These are phyloP conservation scores for Lepidurus couesii DNA, from an alignment of 1,140 invertebrate genomes.

Conservation along the genomic window DNA sequence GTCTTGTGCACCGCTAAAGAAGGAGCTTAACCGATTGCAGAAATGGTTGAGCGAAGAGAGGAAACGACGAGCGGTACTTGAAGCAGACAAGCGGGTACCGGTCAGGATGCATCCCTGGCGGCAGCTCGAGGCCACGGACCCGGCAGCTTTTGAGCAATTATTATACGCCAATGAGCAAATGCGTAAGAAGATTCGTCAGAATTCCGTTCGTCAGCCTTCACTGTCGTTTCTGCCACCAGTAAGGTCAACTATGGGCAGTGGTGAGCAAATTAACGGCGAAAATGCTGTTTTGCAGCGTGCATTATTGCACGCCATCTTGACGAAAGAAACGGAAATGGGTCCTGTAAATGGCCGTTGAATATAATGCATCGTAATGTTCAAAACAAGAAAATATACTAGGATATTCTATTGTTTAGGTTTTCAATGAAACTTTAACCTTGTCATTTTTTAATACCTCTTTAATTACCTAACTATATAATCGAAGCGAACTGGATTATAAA, in stretches of 20 bases:
- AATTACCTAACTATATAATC: too few species aligned
- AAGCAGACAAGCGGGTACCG: conserved; percentile 8
- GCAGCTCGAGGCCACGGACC: conserved; percentile 27
- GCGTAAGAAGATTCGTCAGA: background rate
- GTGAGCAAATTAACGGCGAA: background rate
- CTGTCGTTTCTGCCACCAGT: background rate
- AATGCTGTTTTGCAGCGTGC: background rate
- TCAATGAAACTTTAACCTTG: too few species aligned
- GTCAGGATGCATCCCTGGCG: conserved; percentile 32
- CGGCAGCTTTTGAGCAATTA: background rate
- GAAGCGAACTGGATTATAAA: too few species aligned
- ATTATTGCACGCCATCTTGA: background rate
- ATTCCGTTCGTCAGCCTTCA: background rate
- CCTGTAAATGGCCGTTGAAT: background rate
- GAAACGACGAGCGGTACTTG: conserved; percentile 23
- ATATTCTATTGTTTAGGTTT: too few species aligned
- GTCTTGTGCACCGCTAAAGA: background rate
- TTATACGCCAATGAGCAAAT: background rate
- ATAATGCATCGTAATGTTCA: too few species aligned
- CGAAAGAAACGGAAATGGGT: background rate
- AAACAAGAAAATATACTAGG: too few species aligned
- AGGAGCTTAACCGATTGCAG: conserved; percentile 18
- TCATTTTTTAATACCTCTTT: too few species aligned
- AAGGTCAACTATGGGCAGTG: background rate
- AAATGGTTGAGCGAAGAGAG: conserved; percentile 17